These are phyloP conservation scores for Enteromius radiatus DNA, from an alignment of 2,797 vertebrate species.

Conservation along the genomic window DNA sequence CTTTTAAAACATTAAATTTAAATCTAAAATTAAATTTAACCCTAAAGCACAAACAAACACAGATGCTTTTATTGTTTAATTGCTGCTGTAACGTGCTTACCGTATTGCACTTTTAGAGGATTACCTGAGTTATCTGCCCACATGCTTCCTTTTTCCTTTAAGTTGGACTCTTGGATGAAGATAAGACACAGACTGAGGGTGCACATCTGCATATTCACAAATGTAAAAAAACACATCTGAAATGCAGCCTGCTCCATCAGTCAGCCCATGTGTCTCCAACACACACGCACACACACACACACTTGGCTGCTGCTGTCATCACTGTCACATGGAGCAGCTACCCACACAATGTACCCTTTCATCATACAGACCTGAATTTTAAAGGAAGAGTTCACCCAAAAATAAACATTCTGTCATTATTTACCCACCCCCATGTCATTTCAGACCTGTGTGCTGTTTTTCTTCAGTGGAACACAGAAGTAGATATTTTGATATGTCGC, in stretches of 20 bases:
- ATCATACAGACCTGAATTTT: slow-evolving; percentile 27
- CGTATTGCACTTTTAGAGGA: background rate
- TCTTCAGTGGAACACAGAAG: background rate
- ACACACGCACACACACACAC: slow-evolving; percentile 40
- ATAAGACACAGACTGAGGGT: slow-evolving; percentile 22
- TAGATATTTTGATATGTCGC: slow-evolving; percentile 10
- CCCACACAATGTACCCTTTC: slow-evolving; percentile 46
- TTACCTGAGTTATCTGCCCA: slow-evolving; percentile 4
- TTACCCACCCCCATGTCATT: slow-evolving; percentile 15
- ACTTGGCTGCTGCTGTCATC: slow-evolving; percentile 49
- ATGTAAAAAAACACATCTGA: slow-evolving; percentile 29
- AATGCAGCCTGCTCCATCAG: slow-evolving; percentile 36
- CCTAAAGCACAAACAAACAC: slow-evolving; percentile 16
- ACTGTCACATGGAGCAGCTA: slow-evolving; percentile 38
- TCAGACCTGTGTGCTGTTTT: slow-evolving; percentile 1
- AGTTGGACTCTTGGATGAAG: slow-evolving; percentile 21
- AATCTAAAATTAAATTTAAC: slow-evolving; percentile 1
- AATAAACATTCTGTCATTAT: slow-evolving; percentile 27
- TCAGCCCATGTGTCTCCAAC: slow-evolving; percentile 44
- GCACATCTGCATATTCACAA: slow-evolving; percentile 51
- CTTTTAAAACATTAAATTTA: too few species aligned
- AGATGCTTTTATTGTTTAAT: background rate
- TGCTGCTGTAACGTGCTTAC: background rate
- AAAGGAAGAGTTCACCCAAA: slow-evolving; percentile 16
- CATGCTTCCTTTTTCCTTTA: background rate